A percentile compares a stretch with the other conserved stretches of the same genome.
Evolutionary conservation across 2,888 invertebrate genomes (phyloP).

Genomic region (Ormyrus labotus): DNA sequence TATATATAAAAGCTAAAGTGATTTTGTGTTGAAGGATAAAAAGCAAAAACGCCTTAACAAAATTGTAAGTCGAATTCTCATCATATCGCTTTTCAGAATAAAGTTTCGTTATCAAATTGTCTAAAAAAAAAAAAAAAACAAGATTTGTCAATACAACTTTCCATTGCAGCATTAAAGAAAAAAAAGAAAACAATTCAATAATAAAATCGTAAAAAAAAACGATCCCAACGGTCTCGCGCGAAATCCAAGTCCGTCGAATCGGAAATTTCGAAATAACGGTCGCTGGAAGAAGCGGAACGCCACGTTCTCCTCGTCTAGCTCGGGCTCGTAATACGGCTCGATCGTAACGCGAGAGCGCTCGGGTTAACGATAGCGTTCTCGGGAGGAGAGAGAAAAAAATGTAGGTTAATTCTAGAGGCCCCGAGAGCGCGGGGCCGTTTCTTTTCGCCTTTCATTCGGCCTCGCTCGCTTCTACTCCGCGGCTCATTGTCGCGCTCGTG

Average conservation of each 20-base stretch:
- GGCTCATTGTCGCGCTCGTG: conserved; percentile 48
- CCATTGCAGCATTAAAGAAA: not conserved
- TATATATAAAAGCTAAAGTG: too few species aligned
- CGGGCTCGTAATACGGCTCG: not conserved
- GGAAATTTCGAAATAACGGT: too few species aligned
- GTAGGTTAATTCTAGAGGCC: conserved; percentile 57
- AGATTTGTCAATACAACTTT: not conserved
- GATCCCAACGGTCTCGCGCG: too few species aligned
- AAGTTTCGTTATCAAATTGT: not conserved
- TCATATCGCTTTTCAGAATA: not conserved
- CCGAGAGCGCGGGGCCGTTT: conserved; percentile 17
- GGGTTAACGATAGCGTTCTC: conserved; percentile 29
- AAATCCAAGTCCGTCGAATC: too few species aligned
- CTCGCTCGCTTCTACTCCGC: conserved; percentile 25
- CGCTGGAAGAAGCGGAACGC: too few species aligned
- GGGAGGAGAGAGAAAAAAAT: conserved; percentile 46
- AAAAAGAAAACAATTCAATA: too few species aligned
- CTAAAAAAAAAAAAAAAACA: not conserved
- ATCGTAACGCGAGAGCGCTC: conserved; percentile 46
- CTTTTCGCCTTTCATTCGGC: conserved; percentile 54
- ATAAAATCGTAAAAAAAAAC: too few species aligned
- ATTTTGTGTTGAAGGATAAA: too few species aligned
- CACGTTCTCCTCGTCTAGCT: not conserved
- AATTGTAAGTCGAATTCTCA: not conserved
- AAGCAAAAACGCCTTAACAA: too few species aligned